Evolutionary conservation across 1,140 invertebrate species (phyloP).

Genomic region (Scaptomyza hsui): DNA sequence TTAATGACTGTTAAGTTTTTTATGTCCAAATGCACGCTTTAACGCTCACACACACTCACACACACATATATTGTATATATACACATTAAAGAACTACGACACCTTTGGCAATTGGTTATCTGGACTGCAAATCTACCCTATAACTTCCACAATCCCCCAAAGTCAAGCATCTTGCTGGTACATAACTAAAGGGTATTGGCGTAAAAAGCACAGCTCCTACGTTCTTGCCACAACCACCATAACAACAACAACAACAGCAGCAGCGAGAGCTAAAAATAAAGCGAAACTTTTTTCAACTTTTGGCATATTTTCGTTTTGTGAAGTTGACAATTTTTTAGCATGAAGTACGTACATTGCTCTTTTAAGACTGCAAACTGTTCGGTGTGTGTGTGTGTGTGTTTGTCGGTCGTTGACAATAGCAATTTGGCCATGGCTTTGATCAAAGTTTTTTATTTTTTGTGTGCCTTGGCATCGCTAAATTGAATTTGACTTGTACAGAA

Average conservation of each 20-base stretch:
- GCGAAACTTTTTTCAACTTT: constrained; percentile 61
- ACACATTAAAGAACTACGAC: not conserved
- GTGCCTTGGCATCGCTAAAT: constrained; percentile 57
- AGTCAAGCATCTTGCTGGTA: not conserved
- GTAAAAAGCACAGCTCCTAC: not conserved
- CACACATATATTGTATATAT: too few relatives aligned
- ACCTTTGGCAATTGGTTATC: not conserved
- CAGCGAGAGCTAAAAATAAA: constrained; percentile 11
- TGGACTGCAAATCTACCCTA: not conserved
- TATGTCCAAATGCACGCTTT: constrained; percentile 34
- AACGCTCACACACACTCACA: constrained; percentile 31
- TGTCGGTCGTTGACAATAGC: constrained; percentile 61
- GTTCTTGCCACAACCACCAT: constrained; percentile 4
- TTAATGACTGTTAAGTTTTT: constrained; percentile 60
- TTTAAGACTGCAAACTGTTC: constrained; percentile 22
- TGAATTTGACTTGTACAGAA: constrained; percentile 68
- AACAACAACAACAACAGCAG: not conserved
- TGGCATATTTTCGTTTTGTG: constrained; percentile 50
- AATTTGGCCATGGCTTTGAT: constrained; percentile 72
- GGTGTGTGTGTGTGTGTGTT: not conserved
- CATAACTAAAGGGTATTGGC: not conserved
- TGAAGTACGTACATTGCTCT: constrained; percentile 36
- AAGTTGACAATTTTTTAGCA: constrained; percentile 69
- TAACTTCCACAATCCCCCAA: not conserved
- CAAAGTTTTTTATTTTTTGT: constrained; percentile 53